These are phyloP conservation scores for Macaca fascicularis DNA, from an alignment of 2,113 vertebrate genomes.

Conservation along the genomic window DNA sequence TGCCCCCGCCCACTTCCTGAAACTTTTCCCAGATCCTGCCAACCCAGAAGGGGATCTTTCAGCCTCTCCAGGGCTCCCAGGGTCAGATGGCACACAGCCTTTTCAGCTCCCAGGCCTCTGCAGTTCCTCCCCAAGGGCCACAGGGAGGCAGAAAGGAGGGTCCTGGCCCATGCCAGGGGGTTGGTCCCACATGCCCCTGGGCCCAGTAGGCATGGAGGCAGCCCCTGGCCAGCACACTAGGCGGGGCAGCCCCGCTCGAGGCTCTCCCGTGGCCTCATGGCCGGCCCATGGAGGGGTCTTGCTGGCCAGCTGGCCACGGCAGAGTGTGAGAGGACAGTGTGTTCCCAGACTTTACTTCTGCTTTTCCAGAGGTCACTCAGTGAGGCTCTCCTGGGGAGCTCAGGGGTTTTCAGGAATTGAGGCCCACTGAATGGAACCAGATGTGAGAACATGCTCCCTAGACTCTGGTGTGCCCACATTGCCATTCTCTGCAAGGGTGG, in stretches of 20 bases:
- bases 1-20: conserved; percentile 30
- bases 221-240: conserved; percentile 10
- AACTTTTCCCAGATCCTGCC: conserved; percentile 41
- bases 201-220: neutral
- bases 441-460: conserved; percentile 74
- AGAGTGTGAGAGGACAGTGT: conserved; percentile 74
- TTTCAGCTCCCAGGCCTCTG: neutral
- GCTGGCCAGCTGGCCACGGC: conserved; percentile 70
- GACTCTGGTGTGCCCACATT: conserved; percentile 44
- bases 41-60: conserved; percentile 32
- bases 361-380: conserved; percentile 80
- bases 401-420: conserved; percentile 79
- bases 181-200: neutral
- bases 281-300: conserved; percentile 54
- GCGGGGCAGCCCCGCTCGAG: conserved; percentile 38
- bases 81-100: neutral
- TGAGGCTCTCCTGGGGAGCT: conserved; percentile 76
- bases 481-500: neutral
- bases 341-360: conserved; percentile 83
- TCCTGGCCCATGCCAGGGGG: neutral
- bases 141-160: neutral
- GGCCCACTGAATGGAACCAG: conserved; percentile 81
- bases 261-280: conserved; percentile 63
- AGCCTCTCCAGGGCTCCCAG: neutral
- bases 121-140: neutral